Evolutionary conservation across 1,140 invertebrate genomes (phyloP), one percentile per base, ranked within the genome.

Genomic region (Colletes gigas): DNA sequence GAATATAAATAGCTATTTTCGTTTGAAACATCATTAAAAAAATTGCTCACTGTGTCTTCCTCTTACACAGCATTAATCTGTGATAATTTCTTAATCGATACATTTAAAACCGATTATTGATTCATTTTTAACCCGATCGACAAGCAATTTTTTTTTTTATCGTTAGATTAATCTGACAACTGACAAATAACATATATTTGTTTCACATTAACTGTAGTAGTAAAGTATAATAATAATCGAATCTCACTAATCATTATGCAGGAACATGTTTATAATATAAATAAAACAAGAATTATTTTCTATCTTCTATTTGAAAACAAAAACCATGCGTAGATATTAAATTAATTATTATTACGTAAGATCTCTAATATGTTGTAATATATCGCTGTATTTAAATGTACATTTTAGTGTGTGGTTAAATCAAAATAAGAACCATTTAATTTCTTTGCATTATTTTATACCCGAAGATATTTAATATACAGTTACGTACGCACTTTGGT

Each of bases 31-130:
- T 80, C 50, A 52, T 80, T 67, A 67, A 86, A 85, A 74, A 71
- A 76, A 84, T 82, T 81, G 73, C 81, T 91, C 90, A 90, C 84
- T 89, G 85, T 89, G 91, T 92, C 91, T 92, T 92, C 91, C 91
- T 82, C 70, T 86, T 71, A 89, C 83, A 88, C 88, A 91, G 85
- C 83, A 54, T 84, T 85, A 75, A 89, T 91, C 91, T 92, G 91
- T 92, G 91, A 92, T 92, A 89, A 87, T 88, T 88, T 84, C 76
- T 50, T 86, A 81, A 86, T 65, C 15, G 19, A 57, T 82, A 41
- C 15, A 54, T 82, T 70, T 17, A 12, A 75, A 52, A n/a, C 30
- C 19, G 19, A 66, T 1, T 55, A 21, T 44, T 44, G 14, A 59
- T 67, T 71, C 30, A 21, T 41, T 65, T 78, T 62, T 75, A 59